Conservation (phyloP, 1,140 invertebrate species). For the Ips nitidus region DNA sequence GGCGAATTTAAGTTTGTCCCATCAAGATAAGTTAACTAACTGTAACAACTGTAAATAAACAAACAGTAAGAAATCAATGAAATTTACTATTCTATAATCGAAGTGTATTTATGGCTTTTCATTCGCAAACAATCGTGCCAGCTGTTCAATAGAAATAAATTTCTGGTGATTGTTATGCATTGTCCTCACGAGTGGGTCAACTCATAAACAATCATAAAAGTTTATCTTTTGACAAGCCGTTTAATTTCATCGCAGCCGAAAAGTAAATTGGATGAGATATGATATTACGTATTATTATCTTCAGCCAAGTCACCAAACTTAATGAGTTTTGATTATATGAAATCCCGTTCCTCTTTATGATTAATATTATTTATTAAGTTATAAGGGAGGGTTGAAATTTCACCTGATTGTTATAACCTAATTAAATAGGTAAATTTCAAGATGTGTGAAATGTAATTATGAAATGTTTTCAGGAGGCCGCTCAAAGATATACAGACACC, state of each 20-base stretch:
- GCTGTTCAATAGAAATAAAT: constrained; percentile 29
- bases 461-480: constrained; percentile 54
- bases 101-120: not conserved
- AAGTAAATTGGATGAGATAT: constrained; percentile 28
- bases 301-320: constrained; percentile 13
- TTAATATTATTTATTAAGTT: not conserved
- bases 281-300: constrained; percentile 17
- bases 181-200: constrained; percentile 25
- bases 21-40: too few relatives aligned
- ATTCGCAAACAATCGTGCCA: constrained; percentile 4
- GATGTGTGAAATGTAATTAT: not conserved
- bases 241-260: constrained; percentile 24
- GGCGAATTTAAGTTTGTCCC: too few relatives aligned
- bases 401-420: not conserved
- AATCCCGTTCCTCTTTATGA: not conserved
- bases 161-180: constrained; percentile 25
- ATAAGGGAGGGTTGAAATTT: too few relatives aligned
- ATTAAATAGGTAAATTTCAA: not conserved
- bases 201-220: constrained; percentile 27
- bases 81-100: not conserved
- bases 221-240: constrained; percentile 27
- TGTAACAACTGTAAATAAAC: too few relatives aligned
- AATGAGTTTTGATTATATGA: constrained; percentile 2
- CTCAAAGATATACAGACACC: constrained; percentile 61
- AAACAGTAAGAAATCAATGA: not conserved